These are phyloP conservation scores for Zaprionus camerounensis DNA, from an alignment of 1,140 invertebrate genomes.

Conservation along the genomic window DNA sequence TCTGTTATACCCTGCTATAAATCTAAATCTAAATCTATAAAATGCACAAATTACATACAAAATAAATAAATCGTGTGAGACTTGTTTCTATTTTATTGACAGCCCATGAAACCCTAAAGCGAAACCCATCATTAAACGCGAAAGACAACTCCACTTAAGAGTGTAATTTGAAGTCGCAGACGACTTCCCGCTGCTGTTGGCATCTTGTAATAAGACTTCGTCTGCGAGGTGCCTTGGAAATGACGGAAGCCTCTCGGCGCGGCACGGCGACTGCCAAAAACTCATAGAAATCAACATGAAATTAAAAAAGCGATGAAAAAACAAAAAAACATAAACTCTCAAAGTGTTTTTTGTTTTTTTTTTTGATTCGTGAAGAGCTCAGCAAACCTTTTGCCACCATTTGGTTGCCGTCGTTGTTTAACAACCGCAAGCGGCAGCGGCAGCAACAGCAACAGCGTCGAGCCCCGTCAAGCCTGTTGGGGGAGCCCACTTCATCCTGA, in stretches of 20 bases:
- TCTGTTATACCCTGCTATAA: not conserved
- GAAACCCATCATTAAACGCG: conserved; percentile 6
- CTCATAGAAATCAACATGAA: conserved; percentile 16
- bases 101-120: not conserved
- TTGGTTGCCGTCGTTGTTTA: conserved; percentile 52
- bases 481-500: conserved; percentile 72
- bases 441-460: not conserved
- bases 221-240: conserved; percentile 22
- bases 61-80: not conserved
- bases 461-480: conserved; percentile 73
- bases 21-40: not conserved
- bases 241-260: conserved; percentile 44
- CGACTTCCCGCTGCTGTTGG: conserved; percentile 32
- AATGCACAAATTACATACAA: not conserved
- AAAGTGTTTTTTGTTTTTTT: conserved; percentile 4
- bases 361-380: conserved; percentile 56
- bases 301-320: conserved; percentile 22
- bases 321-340: conserved; percentile 34
- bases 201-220: conserved; percentile 28
- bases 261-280: conserved; percentile 27
- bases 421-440: conserved; percentile 30
- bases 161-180: conserved; percentile 4
- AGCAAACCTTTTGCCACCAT: conserved; percentile 53
- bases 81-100: not conserved
- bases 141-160: conserved; percentile 17